These are phyloP conservation scores for Drosophila murphyi DNA, from an alignment of 1,140 invertebrate genomes.

Conservation along the genomic window DNA sequence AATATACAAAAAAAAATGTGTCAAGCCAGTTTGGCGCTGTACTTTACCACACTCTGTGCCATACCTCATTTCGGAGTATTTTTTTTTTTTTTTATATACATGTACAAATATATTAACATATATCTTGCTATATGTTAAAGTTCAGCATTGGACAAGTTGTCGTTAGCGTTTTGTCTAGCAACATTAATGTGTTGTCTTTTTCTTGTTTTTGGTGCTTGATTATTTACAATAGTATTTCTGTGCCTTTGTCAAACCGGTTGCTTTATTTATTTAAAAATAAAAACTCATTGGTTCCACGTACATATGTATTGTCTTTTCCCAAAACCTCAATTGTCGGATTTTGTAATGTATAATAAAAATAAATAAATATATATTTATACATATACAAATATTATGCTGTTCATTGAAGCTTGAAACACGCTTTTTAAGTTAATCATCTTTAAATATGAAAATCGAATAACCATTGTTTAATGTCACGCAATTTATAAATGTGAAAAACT, in stretches of 20 bases:
- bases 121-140: constrained; percentile 72
- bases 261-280: constrained; percentile 65
- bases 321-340: neutral
- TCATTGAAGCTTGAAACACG: constrained; percentile 57
- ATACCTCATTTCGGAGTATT: neutral
- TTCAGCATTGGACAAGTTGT: constrained; percentile 58
- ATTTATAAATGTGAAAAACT: constrained; percentile 23
- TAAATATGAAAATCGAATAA: constrained; percentile 17
- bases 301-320: constrained; percentile 39
- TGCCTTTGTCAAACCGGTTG: constrained; percentile 62
- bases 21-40: constrained; percentile 41
- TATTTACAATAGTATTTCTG: constrained; percentile 38
- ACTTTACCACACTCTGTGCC: constrained; percentile 13
- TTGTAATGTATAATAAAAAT: too few species aligned
- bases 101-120: neutral
- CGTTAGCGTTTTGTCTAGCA: constrained; percentile 29
- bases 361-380: too few species aligned
- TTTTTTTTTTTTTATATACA: neutral
- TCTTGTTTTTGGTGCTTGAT: constrained; percentile 16
- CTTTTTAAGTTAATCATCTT: constrained; percentile 17
- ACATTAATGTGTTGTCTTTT: constrained; percentile 26
- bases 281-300: constrained; percentile 38
- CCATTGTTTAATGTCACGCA: constrained; percentile 43
- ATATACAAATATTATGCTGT: constrained; percentile 36
- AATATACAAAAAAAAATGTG: constrained; percentile 29